Conservation (phyloP, 2,797 vertebrate species). For the Acanthornis magna region DNA sequence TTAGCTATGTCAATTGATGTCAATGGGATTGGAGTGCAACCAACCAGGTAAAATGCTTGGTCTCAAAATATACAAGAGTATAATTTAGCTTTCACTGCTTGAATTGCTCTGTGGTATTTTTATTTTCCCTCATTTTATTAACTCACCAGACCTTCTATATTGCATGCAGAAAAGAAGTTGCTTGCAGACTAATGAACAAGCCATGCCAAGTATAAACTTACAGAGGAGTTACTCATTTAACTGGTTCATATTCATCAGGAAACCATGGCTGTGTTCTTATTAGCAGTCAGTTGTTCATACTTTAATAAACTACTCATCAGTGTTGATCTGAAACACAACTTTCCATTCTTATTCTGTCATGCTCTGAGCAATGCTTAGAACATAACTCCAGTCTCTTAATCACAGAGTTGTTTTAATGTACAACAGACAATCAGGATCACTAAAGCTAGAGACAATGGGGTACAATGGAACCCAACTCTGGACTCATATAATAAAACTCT, state of each 20-base stretch:
- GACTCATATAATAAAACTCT: neutral
- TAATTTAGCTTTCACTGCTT: slow-evolving; percentile 19
- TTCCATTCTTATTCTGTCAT: slow-evolving; percentile 34
- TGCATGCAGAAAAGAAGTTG: neutral
- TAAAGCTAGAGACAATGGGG: neutral
- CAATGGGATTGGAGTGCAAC: neutral
- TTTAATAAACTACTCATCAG: slow-evolving; percentile 45
- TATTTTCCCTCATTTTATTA: slow-evolving; percentile 25
- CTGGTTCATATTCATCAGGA: slow-evolving; percentile 14
- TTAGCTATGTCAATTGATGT: neutral
- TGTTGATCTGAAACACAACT: slow-evolving; percentile 19
- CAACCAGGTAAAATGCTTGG: neutral
- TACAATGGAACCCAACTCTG: neutral
- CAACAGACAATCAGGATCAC: neutral
- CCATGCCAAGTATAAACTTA: slow-evolving; percentile 23
- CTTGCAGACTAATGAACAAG: slow-evolving; percentile 36
- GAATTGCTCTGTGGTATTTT: neutral
- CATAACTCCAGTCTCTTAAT: slow-evolving; percentile 4
- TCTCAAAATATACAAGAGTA: neutral
- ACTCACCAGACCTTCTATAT: neutral
- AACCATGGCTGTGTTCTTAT: neutral
- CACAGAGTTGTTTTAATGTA: neutral
- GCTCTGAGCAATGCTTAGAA: slow-evolving; percentile 1
- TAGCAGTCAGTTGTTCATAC: slow-evolving; percentile 17
- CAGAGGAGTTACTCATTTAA: slow-evolving; percentile 40